Conservation (phyloP, 1,140 invertebrate genomes). For the Bombus waltoni region DNA sequence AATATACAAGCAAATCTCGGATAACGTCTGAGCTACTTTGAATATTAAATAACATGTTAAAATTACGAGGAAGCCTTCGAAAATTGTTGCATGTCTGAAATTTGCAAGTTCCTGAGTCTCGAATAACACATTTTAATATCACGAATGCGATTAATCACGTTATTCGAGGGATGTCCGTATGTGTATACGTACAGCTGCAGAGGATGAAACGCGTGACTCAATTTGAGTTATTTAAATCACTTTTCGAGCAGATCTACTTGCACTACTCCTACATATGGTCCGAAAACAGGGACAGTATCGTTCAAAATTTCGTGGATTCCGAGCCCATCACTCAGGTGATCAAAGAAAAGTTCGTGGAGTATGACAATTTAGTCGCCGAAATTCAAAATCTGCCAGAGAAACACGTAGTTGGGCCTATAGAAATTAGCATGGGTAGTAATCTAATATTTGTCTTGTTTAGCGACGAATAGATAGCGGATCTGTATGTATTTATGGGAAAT, state of each 20-base stretch:
- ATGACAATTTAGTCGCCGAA: slow-evolving; percentile 86
- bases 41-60: too few species aligned
- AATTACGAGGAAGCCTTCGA: too few species aligned
- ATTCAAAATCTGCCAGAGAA: slow-evolving; percentile 85
- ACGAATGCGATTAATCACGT: not conserved
- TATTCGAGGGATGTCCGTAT: not conserved
- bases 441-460: not conserved
- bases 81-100: too few species aligned
- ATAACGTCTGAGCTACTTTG: not conserved
- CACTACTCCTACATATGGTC: slow-evolving; percentile 88
- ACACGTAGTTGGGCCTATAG: slow-evolving; percentile 87
- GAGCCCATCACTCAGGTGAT: slow-evolving; percentile 89
- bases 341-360: slow-evolving; percentile 88
- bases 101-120: too few species aligned
- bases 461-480: too few species aligned
- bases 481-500: too few species aligned
- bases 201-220: not conserved
- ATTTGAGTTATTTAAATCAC: not conserved
- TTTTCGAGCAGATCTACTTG: slow-evolving; percentile 80
- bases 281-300: slow-evolving; percentile 86
- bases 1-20: not conserved
- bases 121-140: not conserved
- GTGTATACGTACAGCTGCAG: not conserved
- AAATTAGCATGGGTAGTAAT: slow-evolving; percentile 85
- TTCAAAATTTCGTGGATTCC: slow-evolving; percentile 87